Evolutionary conservation across 2,888 invertebrate genomes (phyloP).

Genomic region (Petrolisthes cinctipes): DNA sequence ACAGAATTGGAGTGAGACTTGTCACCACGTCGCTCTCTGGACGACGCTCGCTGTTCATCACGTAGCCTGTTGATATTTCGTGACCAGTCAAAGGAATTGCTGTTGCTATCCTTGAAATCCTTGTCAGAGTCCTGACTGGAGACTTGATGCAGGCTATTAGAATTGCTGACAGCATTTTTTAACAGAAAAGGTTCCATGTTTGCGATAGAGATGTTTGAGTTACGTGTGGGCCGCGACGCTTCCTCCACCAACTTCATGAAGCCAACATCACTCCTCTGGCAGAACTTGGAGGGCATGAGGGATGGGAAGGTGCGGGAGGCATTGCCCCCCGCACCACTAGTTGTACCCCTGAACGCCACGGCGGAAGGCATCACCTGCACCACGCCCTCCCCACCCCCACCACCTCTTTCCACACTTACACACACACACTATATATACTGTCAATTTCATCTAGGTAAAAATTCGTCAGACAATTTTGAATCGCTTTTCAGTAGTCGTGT

Average conservation of each 20-base stretch:
- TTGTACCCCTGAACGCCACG: conserved; percentile 31
- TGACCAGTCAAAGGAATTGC: conserved; percentile 37
- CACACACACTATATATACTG: no score
- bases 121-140: conserved; percentile 22
- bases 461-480: no score
- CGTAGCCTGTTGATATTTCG: conserved; percentile 37
- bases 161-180: background rate
- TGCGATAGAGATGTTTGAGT: conserved; percentile 10
- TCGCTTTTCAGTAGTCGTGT: no score
- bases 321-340: conserved; percentile 22
- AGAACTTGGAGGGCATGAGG: conserved; percentile 17
- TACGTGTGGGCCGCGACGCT: conserved; percentile 23
- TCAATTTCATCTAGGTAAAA: no score
- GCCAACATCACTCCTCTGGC: conserved; percentile 19
- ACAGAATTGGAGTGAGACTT: background rate
- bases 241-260: conserved; percentile 39
- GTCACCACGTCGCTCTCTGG: background rate
- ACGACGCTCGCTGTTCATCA: background rate
- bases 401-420: background rate
- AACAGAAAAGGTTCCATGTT: conserved; percentile 34
- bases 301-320: conserved; percentile 33
- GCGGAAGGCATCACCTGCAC: conserved; percentile 24
- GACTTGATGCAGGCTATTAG: background rate
- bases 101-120: background rate
- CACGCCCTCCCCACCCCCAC: background rate